phyloP scores from a whole-genome alignment of 2,888 invertebrate genomes.

The Thymelicus lineola region DNA sequence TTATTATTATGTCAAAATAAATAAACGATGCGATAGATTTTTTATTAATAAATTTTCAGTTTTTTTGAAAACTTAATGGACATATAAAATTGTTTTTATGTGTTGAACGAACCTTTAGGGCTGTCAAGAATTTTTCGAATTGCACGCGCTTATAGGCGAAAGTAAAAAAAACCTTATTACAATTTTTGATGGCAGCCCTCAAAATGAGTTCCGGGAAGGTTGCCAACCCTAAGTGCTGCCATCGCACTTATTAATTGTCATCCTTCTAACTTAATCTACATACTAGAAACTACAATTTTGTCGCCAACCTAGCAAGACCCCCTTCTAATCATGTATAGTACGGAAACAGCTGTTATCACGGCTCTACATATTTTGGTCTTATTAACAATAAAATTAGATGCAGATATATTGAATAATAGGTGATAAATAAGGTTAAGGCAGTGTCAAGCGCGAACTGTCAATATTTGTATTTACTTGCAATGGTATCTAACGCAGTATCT shows the following conservation, averaged over 20 bases:
- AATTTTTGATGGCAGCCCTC: background rate
- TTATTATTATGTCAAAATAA: too few species aligned
- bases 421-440: constrained; percentile 75
- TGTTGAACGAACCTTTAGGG: too few species aligned
- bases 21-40: too few species aligned
- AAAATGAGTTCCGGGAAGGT: background rate
- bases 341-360: constrained; percentile 36
- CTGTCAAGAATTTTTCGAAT: too few species aligned
- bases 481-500: constrained; percentile 47
- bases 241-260: constrained; percentile 12
- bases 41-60: too few species aligned
- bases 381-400: constrained; percentile 60
- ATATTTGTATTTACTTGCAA: constrained; percentile 68
- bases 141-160: too few species aligned
- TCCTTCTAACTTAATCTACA: constrained; percentile 17
- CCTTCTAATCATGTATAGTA: background rate
- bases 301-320: constrained; percentile 20
- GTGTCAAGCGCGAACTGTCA: constrained; percentile 75
- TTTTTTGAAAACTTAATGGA: too few species aligned
- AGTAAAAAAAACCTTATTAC: too few species aligned
- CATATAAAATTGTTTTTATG: too few species aligned
- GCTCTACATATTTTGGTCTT: constrained; percentile 43
- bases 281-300: constrained; percentile 5
- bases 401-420: constrained; percentile 69
- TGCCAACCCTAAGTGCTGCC: constrained; percentile 9